Base-by-base conservation (phyloP, 2,797 vertebrate species). In the Syndactyla subalaris region DNA sequence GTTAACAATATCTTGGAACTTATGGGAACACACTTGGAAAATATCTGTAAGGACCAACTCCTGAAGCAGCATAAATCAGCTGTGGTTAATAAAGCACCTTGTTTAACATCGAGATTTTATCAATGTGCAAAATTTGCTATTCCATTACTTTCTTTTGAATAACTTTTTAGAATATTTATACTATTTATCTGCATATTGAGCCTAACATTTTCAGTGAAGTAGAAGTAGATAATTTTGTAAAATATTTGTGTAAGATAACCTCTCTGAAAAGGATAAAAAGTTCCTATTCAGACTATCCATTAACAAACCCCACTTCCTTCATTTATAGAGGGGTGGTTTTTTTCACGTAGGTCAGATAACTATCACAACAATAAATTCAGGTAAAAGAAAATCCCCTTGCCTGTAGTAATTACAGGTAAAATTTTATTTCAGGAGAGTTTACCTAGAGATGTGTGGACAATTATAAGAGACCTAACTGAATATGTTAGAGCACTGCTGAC, bases 271-370 rank as follows among this genome's bases (percentile, higher is more conserved):
- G 19, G 17, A 45, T 12, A 13, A 73, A 77, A 77, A 59, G 14
- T 19, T 32, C 8, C 20, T 51, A 13, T n/a, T 86, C 19, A 49
- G 22, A 36, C 3, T 75, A 27, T 12, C 2, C 1, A 46, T 29
- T 76, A n/a, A 27, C 9, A 68, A 77, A 54, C 58, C 6, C 2
- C 2, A 24, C 7, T 23, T 48, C 7, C 34, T 74, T 34, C 59
- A n/a, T 43, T 62, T 55, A 38, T 18, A 36, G 14, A 81, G 9
- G 1, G 0, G 4, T 10, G 12, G 9, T 1, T 11, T 32, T 48
- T 85, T 67, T 29, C 10, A 43, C 12, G 49, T 45, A 68, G 16
- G 21, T 81, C 7, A 79, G 89, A 58, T 26, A 75, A 26, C 8
- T 58, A 7, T 30, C 19, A 39, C 5, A 72, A 85, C 89, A 70